Evolutionary conservation across 2,888 invertebrate genomes (phyloP).

Genomic region (Tromatobia lineatoria): DNA sequence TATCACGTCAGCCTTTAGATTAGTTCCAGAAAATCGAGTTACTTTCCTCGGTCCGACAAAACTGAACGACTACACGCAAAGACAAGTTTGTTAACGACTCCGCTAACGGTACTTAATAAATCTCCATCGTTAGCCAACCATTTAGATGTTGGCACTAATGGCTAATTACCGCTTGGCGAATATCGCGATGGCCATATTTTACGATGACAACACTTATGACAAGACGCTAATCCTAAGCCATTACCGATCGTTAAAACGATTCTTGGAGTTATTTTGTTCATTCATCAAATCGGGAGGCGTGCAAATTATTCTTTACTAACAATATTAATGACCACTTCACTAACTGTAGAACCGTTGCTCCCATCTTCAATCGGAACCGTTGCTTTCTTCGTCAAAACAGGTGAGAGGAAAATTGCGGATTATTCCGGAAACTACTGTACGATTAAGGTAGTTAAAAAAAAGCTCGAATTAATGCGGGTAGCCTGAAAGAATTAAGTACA

Average conservation of each 20-base stretch:
- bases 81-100: conserved; percentile 19
- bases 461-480: not conserved
- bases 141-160: conserved; percentile 44
- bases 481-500: not conserved
- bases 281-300: not conserved
- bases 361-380: not conserved
- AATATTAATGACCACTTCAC: not conserved
- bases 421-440: not conserved
- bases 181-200: not conserved
- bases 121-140: conserved; percentile 51
- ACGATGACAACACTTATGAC: conserved; percentile 32
- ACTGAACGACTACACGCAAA: not conserved
- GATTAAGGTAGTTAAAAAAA: not conserved
- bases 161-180: conserved; percentile 35
- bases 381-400: not conserved
- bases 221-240: conserved; percentile 31
- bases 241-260: conserved; percentile 47
- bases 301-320: not conserved
- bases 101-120: conserved; percentile 47
- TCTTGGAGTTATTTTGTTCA: conserved; percentile 39
- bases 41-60: conserved; percentile 16
- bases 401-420: not conserved
- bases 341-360: not conserved
- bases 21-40: conserved; percentile 9
- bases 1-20: not conserved